Conservation (phyloP, 2,888 invertebrate genomes). For the Octonoba sinensis region DNA sequence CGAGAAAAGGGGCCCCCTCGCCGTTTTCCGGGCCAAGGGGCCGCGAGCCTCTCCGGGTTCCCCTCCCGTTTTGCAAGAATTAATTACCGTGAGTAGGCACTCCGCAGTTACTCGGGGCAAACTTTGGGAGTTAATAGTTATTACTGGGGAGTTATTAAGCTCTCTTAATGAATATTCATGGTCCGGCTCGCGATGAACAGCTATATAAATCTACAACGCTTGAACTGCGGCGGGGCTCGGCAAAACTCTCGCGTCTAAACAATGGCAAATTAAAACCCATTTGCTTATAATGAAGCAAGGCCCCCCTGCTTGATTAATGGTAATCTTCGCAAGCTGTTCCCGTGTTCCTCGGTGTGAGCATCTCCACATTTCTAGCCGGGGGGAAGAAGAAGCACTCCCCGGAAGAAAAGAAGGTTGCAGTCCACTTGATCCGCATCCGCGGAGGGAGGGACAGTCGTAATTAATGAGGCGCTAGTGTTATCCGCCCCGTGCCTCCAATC, state of each 20-base stretch:
- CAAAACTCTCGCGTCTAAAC: conserved; percentile 63
- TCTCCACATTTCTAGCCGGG: conserved; percentile 10
- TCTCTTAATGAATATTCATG: conserved; percentile 66
- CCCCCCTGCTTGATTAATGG: conserved; percentile 61
- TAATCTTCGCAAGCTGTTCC: conserved; percentile 63
- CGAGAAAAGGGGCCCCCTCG: conserved; percentile 47
- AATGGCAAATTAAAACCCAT: conserved; percentile 66
- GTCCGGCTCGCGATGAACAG: conserved; percentile 62
- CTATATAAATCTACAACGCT: conserved; percentile 65
- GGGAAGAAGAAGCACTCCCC: neutral
- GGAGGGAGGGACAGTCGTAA: conserved; percentile 45
- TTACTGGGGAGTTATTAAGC: conserved; percentile 66
- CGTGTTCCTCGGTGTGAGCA: conserved; percentile 50
- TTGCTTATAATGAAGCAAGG: conserved; percentile 64
- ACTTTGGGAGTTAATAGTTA: conserved; percentile 65
- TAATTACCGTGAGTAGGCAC: conserved; percentile 62
- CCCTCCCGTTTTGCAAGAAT: conserved; percentile 50
- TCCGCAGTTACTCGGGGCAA: conserved; percentile 54
- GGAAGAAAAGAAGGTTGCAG: conserved; percentile 53
- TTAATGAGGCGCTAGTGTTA: conserved; percentile 63
- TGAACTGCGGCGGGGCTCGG: conserved; percentile 55
- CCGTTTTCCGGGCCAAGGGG: conserved; percentile 56
- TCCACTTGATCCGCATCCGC: conserved; percentile 52
- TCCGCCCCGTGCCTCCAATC: conserved; percentile 63
- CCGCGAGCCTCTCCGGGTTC: conserved; percentile 9